phyloP scores from a whole-genome alignment of 2,113 vertebrate genomes.

The Microtus oregoni region DNA sequence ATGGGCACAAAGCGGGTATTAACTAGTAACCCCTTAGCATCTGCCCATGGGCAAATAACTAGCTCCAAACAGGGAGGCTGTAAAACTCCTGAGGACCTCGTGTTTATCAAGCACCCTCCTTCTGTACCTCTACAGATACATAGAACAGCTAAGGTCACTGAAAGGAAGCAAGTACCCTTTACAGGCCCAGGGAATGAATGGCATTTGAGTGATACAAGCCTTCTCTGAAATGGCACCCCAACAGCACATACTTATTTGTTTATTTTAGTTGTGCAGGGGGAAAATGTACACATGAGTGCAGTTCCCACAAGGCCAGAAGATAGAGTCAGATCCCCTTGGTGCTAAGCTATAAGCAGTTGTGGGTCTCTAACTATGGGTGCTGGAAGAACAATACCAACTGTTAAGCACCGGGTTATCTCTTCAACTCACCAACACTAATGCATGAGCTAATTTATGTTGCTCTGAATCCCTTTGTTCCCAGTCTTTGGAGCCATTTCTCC shows the following conservation, averaged over 20 bases:
- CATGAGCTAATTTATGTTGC: slow-evolving; percentile 29
- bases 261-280: background rate
- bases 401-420: background rate
- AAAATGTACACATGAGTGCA: background rate
- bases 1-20: background rate
- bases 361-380: background rate
- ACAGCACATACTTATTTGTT: background rate
- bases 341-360: background rate
- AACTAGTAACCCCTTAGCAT: background rate
- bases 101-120: background rate
- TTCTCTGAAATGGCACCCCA: slow-evolving; percentile 38
- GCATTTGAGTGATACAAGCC: background rate
- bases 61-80: background rate
- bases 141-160: background rate
- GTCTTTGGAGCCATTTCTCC: background rate
- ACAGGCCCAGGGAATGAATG: background rate
- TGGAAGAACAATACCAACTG: background rate
- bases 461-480: background rate
- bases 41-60: background rate
- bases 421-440: background rate
- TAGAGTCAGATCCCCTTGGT: background rate
- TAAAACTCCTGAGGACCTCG: background rate
- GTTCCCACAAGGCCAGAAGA: background rate
- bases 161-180: background rate
- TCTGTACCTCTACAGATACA: background rate